These are phyloP conservation scores for Eptatretus atami DNA, from an alignment of 2,797 vertebrate species.

Conservation along the genomic window DNA sequence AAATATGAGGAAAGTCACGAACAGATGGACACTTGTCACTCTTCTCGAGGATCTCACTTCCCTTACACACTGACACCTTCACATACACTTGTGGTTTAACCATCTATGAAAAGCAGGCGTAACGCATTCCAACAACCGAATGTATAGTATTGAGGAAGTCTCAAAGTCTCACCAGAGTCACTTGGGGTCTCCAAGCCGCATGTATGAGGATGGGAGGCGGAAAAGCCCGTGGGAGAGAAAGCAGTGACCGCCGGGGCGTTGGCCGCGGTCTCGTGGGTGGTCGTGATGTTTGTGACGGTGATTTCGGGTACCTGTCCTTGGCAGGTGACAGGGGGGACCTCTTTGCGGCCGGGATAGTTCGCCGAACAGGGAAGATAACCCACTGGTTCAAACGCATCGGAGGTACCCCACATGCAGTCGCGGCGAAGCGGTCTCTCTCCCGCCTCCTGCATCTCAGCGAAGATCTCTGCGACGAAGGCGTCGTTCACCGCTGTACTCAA, in stretches of 20 bases:
- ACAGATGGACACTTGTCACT: too few species aligned
- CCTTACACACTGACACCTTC: too few species aligned
- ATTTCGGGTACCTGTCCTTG: neutral
- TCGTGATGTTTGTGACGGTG: slow-evolving; percentile 13
- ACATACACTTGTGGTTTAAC: too few species aligned
- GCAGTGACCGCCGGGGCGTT: neutral
- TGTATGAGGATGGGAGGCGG: slow-evolving; percentile 12
- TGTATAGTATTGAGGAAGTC: too few species aligned
- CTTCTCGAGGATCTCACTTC: too few species aligned
- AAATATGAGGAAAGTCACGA: too few species aligned
- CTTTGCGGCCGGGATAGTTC: neutral
- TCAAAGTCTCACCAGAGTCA: slow-evolving; percentile 38
- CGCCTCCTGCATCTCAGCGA: neutral
- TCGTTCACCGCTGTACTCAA: neutral
- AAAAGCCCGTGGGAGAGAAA: neutral
- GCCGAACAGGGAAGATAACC: neutral
- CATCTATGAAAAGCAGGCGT: too few species aligned
- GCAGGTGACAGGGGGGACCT: too few species aligned
- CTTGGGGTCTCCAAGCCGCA: slow-evolving; percentile 46
- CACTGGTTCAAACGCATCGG: slow-evolving; percentile 67
- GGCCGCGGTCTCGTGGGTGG: neutral
- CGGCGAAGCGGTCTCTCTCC: slow-evolving; percentile 54
- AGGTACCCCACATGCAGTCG: slow-evolving; percentile 98
- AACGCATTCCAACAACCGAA: too few species aligned
- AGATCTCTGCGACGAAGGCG: neutral